These are phyloP conservation scores for Xiphias gladius DNA, from an alignment of 2,113 vertebrate genomes.

Conservation along the genomic window DNA sequence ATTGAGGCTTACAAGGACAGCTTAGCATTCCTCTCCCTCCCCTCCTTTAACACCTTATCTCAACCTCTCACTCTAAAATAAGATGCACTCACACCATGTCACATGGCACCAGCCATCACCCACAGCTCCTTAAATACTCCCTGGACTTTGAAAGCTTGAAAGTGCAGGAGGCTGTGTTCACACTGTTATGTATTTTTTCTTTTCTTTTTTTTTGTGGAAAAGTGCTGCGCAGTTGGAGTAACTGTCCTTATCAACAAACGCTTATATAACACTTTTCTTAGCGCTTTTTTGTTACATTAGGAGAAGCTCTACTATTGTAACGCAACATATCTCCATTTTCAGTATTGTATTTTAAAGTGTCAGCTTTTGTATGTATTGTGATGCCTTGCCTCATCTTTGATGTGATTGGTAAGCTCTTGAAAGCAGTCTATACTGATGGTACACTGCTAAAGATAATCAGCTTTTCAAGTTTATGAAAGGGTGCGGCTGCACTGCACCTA, in stretches of 20 bases:
- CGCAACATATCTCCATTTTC: not conserved
- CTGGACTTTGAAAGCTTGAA: slow-evolving; percentile 4
- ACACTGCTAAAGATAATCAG: not conserved
- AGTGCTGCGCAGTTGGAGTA: not conserved
- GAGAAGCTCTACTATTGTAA: not conserved
- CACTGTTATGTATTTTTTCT: not conserved
- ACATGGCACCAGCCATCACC: slow-evolving; percentile 69
- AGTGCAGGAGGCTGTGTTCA: slow-evolving; percentile 19
- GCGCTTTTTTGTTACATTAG: not conserved
- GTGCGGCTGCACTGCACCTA: not conserved
- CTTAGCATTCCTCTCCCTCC: slow-evolving; percentile 67
- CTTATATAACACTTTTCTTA: not conserved
- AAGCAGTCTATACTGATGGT: not conserved
- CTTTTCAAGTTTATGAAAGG: not conserved
- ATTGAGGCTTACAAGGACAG: slow-evolving; percentile 59
- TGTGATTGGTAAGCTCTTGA: not conserved
- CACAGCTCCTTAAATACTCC: slow-evolving; percentile 63
- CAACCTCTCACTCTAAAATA: slow-evolving; percentile 80
- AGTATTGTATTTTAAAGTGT: not conserved
- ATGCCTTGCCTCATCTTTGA: not conserved
- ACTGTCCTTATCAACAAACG: not conserved
- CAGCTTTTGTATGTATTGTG: not conserved
- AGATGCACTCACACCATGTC: slow-evolving; percentile 78
- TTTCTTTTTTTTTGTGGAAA: not conserved
- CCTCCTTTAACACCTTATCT: slow-evolving; percentile 77